These are phyloP conservation scores for Galeopsomyia nigrocyanea DNA, from an alignment of 2,888 invertebrate genomes.

Conservation along the genomic window DNA sequence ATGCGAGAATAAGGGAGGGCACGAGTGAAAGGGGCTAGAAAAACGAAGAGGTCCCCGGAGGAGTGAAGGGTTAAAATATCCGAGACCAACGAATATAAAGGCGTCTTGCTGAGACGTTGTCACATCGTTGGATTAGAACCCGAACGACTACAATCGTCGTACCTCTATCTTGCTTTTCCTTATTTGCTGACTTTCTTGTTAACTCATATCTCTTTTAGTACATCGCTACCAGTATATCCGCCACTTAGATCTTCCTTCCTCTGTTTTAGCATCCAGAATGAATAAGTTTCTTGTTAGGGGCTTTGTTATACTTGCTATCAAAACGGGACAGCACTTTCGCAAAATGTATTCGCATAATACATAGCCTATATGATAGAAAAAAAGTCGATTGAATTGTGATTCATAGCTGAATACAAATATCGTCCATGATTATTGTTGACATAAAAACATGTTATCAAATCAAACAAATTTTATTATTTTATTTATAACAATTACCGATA, in stretches of 20 bases:
- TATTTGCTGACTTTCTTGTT: conserved; percentile 39
- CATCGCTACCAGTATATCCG: conserved; percentile 12
- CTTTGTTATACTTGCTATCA: background rate
- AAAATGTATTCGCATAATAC: too few species aligned
- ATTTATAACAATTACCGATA: too few species aligned
- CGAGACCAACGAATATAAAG: conserved; percentile 2
- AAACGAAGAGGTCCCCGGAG: conserved; percentile 49
- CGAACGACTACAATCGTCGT: conserved; percentile 53
- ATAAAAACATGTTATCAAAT: too few species aligned
- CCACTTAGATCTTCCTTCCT: background rate
- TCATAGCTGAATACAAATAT: too few species aligned
- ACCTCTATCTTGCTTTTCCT: background rate
- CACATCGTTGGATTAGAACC: conserved; percentile 61
- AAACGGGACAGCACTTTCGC: background rate
- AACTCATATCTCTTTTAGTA: conserved; percentile 40
- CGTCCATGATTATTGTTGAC: too few species aligned
- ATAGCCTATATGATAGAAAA: too few species aligned
- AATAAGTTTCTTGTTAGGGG: background rate
- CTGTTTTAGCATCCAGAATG: too few species aligned
- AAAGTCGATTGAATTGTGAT: too few species aligned
- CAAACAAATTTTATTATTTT: too few species aligned
- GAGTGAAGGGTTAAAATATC: conserved; percentile 55
- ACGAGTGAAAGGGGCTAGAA: background rate
- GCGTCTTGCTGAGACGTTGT: conserved; percentile 44
- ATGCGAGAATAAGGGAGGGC: too few species aligned